Conservation (phyloP, 1,140 invertebrate genomes). For the Nasonia vitripennis region DNA sequence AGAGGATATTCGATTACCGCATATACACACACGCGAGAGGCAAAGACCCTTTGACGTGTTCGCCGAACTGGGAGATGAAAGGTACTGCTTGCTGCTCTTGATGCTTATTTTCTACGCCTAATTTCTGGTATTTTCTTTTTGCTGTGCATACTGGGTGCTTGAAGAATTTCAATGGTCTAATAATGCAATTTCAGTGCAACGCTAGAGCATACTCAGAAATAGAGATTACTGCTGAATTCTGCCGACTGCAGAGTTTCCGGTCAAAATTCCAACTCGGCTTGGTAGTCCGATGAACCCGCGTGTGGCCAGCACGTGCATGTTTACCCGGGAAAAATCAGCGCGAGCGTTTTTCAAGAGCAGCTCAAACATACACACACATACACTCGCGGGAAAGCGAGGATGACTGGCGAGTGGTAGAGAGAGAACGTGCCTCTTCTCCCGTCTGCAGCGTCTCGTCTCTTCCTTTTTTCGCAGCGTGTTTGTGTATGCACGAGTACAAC, state of each 20-base stretch:
- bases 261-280: background rate
- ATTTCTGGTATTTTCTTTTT: background rate
- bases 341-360: background rate
- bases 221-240: background rate
- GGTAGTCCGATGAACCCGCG: background rate
- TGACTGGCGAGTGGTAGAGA: background rate
- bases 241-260: background rate
- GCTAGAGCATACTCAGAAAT: no score
- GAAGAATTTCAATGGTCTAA: background rate
- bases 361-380: background rate
- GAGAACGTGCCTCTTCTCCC: conserved; percentile 33
- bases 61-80: background rate
- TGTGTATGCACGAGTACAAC: background rate
- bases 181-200: no score
- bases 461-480: conserved; percentile 24
- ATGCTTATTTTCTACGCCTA: background rate
- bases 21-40: background rate
- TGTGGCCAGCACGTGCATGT: background rate
- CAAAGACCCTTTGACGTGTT: background rate
- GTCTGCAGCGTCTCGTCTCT: conserved; percentile 6
- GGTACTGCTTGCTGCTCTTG: background rate
- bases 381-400: conserved; percentile 10
- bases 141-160: background rate
- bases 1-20: conserved; percentile 34
- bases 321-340: background rate